Evolutionary conservation across 2,113 vertebrate species (phyloP), one percentile per base, ranked within the genome.

Genomic region (Anhinga rufa): DNA sequence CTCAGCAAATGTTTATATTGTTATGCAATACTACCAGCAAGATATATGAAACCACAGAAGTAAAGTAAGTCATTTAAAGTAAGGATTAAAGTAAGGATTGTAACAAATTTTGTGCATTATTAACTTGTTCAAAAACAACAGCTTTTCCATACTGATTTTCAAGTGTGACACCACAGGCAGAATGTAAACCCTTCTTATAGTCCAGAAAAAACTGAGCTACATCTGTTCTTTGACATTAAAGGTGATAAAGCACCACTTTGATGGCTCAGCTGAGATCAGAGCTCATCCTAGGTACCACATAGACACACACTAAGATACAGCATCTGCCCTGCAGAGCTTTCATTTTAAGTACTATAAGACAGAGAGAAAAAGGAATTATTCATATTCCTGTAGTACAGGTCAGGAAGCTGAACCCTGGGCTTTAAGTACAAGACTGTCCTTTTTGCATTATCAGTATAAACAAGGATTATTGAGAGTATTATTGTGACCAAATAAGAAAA

Each of bases 251-350:
- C 91, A 93, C 57, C 88, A 42, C 94, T 97, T 97, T 95, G 94
- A 96, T 97, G 91, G 92, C 94, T 94, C 92, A 95, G 87, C 71
- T 91, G 93, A 97, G 95, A 96, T 96, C 91, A 92, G 46, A 96
- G 92, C 62, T 79, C 82, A 70, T 95, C 74, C 86, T 87, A 46
- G 84, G 96, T 93, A 95, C 92, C 83, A 87, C 81, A 92, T 10
- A 92, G 91, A 36, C 71, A 66, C 75, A 93, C 48, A 86, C 61
- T 82, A 97, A 93, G 86, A 95, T 87, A 80, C 95, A 96, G 51
- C 91, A 95, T 91, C 94, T 96, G 95, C 95, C 94, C 94, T 91
- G 92, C 94, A 96, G 95, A 96, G 95, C 66, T 95, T 94, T 97
- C 95, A 90, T 96, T 91, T 93, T 96, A 95, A 94, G 82, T 66